phyloP scores from a whole-genome alignment of 2,113 vertebrate genomes.

The Ia io region DNA sequence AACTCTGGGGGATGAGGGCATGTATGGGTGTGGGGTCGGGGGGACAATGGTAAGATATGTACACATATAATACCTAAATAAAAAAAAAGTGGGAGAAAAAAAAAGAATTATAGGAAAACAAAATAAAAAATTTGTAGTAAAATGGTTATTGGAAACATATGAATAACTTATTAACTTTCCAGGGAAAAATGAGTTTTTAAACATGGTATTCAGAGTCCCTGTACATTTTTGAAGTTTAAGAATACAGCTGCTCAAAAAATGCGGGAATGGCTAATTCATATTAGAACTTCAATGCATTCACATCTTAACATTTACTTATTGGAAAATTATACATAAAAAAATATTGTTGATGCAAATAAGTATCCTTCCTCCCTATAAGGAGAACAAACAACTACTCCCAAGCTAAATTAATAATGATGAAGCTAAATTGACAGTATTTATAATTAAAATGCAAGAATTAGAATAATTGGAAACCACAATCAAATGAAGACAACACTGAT shows the following conservation, averaged over 20 bases:
- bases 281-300: not conserved
- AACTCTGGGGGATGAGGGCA: too few species aligned
- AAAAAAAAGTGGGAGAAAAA: too few species aligned
- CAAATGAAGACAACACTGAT: conserved; percentile 60
- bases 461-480: conserved; percentile 61
- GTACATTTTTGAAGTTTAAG: conserved; percentile 12
- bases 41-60: too few species aligned
- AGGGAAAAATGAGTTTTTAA: not conserved
- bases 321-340: conserved; percentile 61
- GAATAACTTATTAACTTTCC: not conserved
- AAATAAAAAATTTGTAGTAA: not conserved
- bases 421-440: conserved; percentile 63
- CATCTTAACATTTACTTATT: conserved; percentile 46
- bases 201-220: not conserved
- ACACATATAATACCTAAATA: too few species aligned
- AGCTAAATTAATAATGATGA: conserved; percentile 66
- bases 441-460: conserved; percentile 68
- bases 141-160: not conserved
- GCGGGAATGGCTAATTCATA: conserved; percentile 26
- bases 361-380: conserved; percentile 35
- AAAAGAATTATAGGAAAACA: not conserved
- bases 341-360: conserved; percentile 60
- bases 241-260: conserved; percentile 22
- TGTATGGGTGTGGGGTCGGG: too few species aligned
- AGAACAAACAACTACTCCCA: conserved; percentile 54